Evolutionary conservation across 2,888 invertebrate genomes (phyloP), one percentile per base, ranked within the genome.

Genomic region (Netelia fuscicornis): DNA sequence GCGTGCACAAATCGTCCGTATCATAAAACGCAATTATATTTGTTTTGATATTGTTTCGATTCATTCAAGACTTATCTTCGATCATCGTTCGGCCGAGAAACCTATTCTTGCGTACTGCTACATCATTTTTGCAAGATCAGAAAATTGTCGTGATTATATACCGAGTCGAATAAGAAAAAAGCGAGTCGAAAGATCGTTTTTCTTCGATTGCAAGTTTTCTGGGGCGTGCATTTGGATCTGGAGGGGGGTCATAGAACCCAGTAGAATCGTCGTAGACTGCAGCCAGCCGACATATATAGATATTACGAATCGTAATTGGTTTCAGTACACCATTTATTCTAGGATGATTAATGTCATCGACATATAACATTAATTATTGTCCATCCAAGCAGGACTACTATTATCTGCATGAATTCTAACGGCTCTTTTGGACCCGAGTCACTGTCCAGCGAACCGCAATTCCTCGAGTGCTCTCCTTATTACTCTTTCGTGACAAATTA

Each of bases 361-460:
- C 9, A 48, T 54, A 56, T 60, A 25, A 75, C 56, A 42, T 62
- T 23, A 67, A 77, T 79, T 79, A 67, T 81, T 44, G 72, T 42
- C 60, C 65, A 13, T 23, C 83, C 76, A 80, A 65, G 30, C 44
- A 62, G 44, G 67, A 78, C 30, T 62, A 65, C 71, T 77, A 77
- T 83, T 77, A 74, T 81, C 58, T 56, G 25, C 58, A 17, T 42
- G 64, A 84, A 81, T 83, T 81, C 86, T 90, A 90, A 90, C 91
- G 90, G 89, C 84, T 88, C 71, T 72, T 82, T 54, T 80, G 72
- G 77, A 78, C 30, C 84, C 71, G 58, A 79, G 71, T 84, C 77
- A 81, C 83, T 81, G 88, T 86, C 86, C 89, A 89, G 75, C 87
- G 90, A 89, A 89, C 88, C 90, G 91, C 86, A 71, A 88, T 88